Percentiles rank a stretch among this genome's conserved stretches.
phyloP scores from a whole-genome alignment of 2,797 vertebrate species.

The Botia almorhae region DNA sequence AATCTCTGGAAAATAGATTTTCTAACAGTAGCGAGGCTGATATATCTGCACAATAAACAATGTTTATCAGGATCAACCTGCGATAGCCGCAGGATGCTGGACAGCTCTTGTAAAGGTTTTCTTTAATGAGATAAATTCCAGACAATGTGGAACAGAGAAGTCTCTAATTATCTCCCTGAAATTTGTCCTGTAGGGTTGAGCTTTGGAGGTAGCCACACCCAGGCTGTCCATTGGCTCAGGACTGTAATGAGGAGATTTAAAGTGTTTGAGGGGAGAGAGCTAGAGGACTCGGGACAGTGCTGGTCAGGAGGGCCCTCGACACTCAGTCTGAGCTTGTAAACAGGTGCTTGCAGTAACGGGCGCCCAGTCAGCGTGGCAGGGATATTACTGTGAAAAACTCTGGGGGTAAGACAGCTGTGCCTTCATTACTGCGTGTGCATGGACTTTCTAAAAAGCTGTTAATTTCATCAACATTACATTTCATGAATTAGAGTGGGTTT shows the following conservation, averaged over 20 bases:
- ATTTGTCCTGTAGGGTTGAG: conserved; percentile 62
- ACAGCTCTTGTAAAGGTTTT: not conserved
- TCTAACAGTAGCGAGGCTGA: conserved; percentile 33
- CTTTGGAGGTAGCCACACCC: conserved; percentile 73
- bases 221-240: conserved; percentile 75
- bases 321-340: conserved; percentile 65
- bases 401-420: conserved; percentile 67
- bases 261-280: conserved; percentile 61
- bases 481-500: not conserved
- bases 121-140: conserved; percentile 52
- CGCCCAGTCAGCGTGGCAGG: conserved; percentile 49
- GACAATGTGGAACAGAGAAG: conserved; percentile 56
- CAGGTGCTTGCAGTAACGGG: conserved; percentile 74
- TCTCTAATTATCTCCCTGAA: conserved; percentile 66
- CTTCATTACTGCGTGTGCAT: conserved; percentile 22
- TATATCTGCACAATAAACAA: conserved; percentile 24
- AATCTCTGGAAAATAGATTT: conserved; percentile 64
- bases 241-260: conserved; percentile 74
- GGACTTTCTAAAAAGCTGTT: not conserved
- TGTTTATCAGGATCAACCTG: conserved; percentile 6
- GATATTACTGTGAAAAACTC: conserved; percentile 50
- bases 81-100: not conserved
- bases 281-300: conserved; percentile 39
- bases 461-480: not conserved
- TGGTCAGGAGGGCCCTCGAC: conserved; percentile 62